These are phyloP conservation scores for Cyclina sinensis DNA, from an alignment of 1,140 invertebrate species.

Conservation along the genomic window DNA sequence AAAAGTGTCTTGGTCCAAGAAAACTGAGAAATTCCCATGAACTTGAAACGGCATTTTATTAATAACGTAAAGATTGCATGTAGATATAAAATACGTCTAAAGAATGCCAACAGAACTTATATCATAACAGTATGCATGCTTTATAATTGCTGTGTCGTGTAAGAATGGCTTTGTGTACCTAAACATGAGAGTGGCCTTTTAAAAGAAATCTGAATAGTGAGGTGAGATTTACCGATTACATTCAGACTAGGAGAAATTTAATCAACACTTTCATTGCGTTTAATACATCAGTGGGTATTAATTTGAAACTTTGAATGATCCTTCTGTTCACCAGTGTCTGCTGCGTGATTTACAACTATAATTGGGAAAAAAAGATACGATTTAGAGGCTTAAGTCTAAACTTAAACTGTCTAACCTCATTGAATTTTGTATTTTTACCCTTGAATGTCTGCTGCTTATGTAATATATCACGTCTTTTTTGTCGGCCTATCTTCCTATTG, in stretches of 20 bases:
- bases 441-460: no score
- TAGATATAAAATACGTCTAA: not conserved
- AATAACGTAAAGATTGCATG: not conserved
- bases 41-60: not conserved
- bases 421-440: not conserved
- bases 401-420: not conserved
- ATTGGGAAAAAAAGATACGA: not conserved
- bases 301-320: conserved; percentile 19
- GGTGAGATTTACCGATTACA: conserved; percentile 29
- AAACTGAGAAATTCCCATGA: not conserved
- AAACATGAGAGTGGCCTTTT: conserved; percentile 22
- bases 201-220: conserved; percentile 12
- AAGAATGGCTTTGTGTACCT: not conserved
- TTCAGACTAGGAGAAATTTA: conserved; percentile 13
- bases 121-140: not conserved
- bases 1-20: not conserved
- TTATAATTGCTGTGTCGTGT: conserved; percentile 2
- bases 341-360: not conserved
- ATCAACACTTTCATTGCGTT: conserved; percentile 34
- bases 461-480: no score
- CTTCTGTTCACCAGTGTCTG: not conserved
- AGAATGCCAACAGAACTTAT: not conserved
- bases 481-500: no score
- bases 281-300: conserved; percentile 20
- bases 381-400: not conserved